A percentile compares a stretch with the other conserved stretches of the same genome.
Conservation (phyloP, 2,797 vertebrate genomes). For the Paguma larvata region DNA sequence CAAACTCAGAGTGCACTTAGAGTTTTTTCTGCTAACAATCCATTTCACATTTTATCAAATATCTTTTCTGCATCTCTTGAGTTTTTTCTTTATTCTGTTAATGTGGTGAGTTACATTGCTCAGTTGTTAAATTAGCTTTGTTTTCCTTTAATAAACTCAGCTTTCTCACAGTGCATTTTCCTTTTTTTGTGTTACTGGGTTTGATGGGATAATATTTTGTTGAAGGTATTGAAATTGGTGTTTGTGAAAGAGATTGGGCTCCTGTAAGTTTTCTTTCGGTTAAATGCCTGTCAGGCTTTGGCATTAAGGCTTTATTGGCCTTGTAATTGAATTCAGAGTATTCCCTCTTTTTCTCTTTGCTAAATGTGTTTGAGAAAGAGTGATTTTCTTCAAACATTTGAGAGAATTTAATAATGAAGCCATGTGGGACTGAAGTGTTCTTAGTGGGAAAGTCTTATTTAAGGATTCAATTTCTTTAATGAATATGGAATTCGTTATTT, state of each 20-base stretch:
- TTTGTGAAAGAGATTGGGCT: neutral
- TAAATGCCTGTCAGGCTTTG: neutral
- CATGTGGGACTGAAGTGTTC: constrained; percentile 17
- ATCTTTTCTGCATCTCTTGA: neutral
- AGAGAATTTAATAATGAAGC: constrained; percentile 28
- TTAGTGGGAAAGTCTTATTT: constrained; percentile 36
- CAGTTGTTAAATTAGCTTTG: neutral
- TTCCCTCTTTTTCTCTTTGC: neutral
- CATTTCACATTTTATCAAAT: constrained; percentile 12
- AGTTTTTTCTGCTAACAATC: neutral
- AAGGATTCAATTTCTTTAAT: constrained; percentile 37
- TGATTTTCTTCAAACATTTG: neutral
- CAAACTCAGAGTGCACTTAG: neutral
- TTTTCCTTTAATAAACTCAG: neutral
- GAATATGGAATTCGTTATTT: neutral
- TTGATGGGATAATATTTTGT: neutral
- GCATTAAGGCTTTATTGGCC: neutral
- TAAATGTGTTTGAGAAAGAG: constrained; percentile 11
- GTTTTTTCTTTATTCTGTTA: constrained; percentile 19
- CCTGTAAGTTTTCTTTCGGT: neutral
- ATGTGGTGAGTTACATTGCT: neutral
- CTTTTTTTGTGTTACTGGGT: neutral
- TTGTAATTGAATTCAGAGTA: neutral
- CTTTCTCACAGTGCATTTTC: neutral
- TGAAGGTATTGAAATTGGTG: neutral